These are phyloP conservation scores for Dissostichus mawsoni DNA, from an alignment of 2,113 vertebrate species.

Conservation along the genomic window DNA sequence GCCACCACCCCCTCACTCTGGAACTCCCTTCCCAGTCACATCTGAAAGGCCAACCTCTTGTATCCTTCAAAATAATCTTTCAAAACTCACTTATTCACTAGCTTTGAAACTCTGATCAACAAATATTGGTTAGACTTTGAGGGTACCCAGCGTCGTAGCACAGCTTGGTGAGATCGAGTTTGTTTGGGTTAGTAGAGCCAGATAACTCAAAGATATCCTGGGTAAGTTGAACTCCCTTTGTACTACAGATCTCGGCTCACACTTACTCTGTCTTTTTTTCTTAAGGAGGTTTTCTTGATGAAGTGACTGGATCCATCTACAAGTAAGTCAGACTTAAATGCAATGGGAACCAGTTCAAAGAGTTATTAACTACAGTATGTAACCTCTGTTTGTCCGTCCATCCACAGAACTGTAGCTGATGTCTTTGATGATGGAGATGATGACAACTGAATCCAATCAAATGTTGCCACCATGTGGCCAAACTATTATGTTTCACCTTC, in stretches of 20 bases:
- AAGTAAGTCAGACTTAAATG: constrained; percentile 78
- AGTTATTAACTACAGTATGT: neutral
- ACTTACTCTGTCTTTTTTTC: neutral
- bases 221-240: no score
- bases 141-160: no score
- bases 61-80: no score
- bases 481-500: constrained; percentile 53
- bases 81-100: no score
- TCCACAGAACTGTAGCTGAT: constrained; percentile 83
- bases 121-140: no score
- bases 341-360: neutral
- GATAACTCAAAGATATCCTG: no score
- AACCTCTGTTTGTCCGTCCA: constrained; percentile 26
- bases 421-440: constrained; percentile 84
- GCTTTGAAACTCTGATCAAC: no score
- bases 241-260: neutral
- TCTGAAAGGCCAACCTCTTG: no score
- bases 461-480: constrained; percentile 73
- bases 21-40: no score
- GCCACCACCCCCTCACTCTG: no score
- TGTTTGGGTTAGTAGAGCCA: no score
- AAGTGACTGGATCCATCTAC: constrained; percentile 87
- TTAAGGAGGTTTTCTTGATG: constrained; percentile 87
- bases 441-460: constrained; percentile 73
- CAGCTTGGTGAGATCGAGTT: no score